Evolutionary conservation across 2,113 vertebrate genomes (phyloP), one percentile per base, ranked within the genome.

Genomic region (Phrynosoma blainvillii): DNA sequence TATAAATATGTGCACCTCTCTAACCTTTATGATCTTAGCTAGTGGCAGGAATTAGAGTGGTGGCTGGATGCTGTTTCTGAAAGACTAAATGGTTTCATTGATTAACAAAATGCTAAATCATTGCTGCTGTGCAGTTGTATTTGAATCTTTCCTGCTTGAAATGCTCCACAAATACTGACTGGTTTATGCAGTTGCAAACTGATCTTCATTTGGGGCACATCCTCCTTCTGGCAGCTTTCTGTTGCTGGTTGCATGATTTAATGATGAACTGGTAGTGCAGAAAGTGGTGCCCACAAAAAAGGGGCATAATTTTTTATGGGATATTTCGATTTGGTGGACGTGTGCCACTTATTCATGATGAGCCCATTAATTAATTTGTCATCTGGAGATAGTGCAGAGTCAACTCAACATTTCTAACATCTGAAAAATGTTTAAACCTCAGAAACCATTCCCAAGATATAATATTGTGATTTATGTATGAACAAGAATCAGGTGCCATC

Each of bases 71-170:
- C 79, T 85, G 66, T 66, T 91, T 92, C 71, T 88, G 47, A 73
- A 86, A 91, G 62, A 65, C 86, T 82, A 86, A 90, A 84, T 82
- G 86, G 14, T 81, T 93, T 93, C 76, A 70, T 79, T 84, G 85
- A 93, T 84, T 84, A 95, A 91, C 87, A 93, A 87, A 95, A 91
- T 85, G 32, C 32, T 78, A 80, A 91, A 52, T 92, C 71, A 76
- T 71, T 85, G 86, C 91, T 90, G 73, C 68, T 73, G 14, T 32
- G 13, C 30, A n/a, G 47, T 36, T 27, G 42, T 59, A 21, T 54
- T 71, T 79, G 10, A 4, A 23, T 88, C 32, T 75, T 27, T 65
- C 30, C 30, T 52, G n/a, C 32, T 62, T 75, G 54, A 79, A 32
- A 80, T 36, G 62, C 12, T 56, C 65, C 10, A 32, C 59, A 71